Evolutionary conservation across 2,888 invertebrate genomes (phyloP).

Genomic region (Oscheius sp.): DNA sequence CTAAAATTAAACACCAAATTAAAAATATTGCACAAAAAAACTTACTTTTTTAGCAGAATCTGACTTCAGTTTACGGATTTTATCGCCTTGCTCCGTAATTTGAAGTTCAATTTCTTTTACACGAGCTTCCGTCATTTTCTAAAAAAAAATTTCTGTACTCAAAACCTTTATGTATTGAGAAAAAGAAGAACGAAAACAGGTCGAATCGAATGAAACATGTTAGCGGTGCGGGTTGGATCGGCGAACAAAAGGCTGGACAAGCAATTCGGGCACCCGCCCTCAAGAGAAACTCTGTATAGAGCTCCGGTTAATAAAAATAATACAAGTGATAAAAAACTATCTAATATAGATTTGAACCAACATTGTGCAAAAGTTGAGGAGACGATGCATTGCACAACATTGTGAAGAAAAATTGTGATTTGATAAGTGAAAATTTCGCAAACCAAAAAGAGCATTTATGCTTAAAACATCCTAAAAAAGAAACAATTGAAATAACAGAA

Average conservation of each 20-base stretch:
- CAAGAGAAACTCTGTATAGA: too few relatives aligned
- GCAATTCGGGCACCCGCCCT: too few relatives aligned
- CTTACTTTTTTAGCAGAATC: conserved; percentile 33
- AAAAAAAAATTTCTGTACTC: not conserved
- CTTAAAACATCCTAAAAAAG: too few relatives aligned
- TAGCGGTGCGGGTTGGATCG: not conserved
- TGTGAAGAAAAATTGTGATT: too few relatives aligned
- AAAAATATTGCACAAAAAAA: not conserved
- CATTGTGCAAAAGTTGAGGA: too few relatives aligned
- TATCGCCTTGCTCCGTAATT: conserved; percentile 45
- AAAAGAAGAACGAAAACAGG: conserved; percentile 4
- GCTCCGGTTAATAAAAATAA: too few relatives aligned
- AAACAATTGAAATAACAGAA: too few relatives aligned
- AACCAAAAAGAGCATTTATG: too few relatives aligned
- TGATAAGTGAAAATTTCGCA: too few relatives aligned
- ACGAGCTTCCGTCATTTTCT: conserved; percentile 11
- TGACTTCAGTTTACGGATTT: conserved; percentile 41
- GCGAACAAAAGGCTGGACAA: conserved; percentile 20
- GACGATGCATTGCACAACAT: too few relatives aligned
- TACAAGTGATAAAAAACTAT: too few relatives aligned
- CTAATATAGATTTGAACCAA: too few relatives aligned
- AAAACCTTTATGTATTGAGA: not conserved
- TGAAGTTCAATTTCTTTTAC: conserved; percentile 33
- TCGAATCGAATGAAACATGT: conserved; percentile 13
- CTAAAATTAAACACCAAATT: conserved; percentile 35